Evolutionary conservation across 2,113 vertebrate genomes (phyloP), one percentile per base, ranked within the genome.

Genomic region (Pygoscelis adeliae): DNA sequence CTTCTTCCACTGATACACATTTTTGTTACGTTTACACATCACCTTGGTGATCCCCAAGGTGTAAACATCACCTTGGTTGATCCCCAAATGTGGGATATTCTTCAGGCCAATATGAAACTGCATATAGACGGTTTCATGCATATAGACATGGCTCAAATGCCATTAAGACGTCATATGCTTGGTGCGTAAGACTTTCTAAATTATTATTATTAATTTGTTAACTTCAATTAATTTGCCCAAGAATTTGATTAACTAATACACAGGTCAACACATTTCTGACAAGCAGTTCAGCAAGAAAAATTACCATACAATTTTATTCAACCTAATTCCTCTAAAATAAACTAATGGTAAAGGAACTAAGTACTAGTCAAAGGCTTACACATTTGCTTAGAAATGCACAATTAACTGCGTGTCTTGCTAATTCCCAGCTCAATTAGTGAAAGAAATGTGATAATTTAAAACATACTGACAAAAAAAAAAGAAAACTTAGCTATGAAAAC

Each of bases 401-500:
- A 89, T 91, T 96, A 97, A 95, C 66, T 61, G 36, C 25, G 34
- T 53, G 74, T 10, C 84, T 44, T 88, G 29, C 13, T 92, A 95
- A 93, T 87, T 95, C 87, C 80, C 74, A 94, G 83, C 86, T 83
- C 94, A 93, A 88, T 88, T 96, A 91, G 25, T 87, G 63, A 86
- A 93, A 83, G 58, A 95, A 95, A 92, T 30, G 32, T 40, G 66
- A 23, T 70, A 59, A 96, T 70, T 94, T 49, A 62, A 73, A 94
- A 58, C 25, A 59, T 42, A 52, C 6, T 44, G 23, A 10, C 2
- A 14, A 62, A 49, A 16, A 52, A n/a, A 52, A 36, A 6, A 25
- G 47, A 32, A 55, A 14, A 38, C 11, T 47, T 79, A 52, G 25
- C 27, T 40, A 16, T 10, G 34, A 80, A 93, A 91, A 78, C 20